These are phyloP conservation scores for Larimichthys polyactis DNA, from an alignment of 2,113 vertebrate species.

Conservation along the genomic window DNA sequence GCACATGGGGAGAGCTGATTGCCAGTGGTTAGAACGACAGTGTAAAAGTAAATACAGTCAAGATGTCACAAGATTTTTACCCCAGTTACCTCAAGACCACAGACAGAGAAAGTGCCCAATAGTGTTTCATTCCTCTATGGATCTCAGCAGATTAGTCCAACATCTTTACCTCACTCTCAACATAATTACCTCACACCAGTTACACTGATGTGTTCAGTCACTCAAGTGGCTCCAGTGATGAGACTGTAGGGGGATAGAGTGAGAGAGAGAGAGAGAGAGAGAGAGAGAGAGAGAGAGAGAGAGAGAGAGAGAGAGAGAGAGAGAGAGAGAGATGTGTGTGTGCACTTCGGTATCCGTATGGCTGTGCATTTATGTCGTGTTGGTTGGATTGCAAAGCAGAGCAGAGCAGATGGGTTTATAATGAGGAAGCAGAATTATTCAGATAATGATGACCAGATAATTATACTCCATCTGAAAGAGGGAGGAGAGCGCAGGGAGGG, in stretches of 20 bases:
- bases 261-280: conserved; percentile 11
- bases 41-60: neutral
- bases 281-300: too few relatives aligned
- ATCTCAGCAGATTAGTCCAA: conserved; percentile 53
- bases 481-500: neutral
- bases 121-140: conserved; percentile 30
- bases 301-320: too few relatives aligned
- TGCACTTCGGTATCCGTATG: conserved; percentile 11
- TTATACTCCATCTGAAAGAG: conserved; percentile 58
- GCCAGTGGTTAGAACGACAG: neutral
- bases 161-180: conserved; percentile 58
- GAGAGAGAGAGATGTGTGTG: neutral
- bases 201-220: conserved; percentile 48
- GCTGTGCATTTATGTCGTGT: conserved; percentile 37
- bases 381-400: conserved; percentile 47
- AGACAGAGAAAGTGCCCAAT: neutral
- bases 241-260: conserved; percentile 40
- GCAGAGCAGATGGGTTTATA: conserved; percentile 68
- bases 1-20: neutral
- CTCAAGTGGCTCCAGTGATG: conserved; percentile 59
- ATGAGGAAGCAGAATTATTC: conserved; percentile 72
- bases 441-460: conserved; percentile 72
- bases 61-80: neutral
- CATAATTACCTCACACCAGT: conserved; percentile 65
- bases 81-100: neutral